Conservation (phyloP, 2,797 vertebrate genomes). For the Phalanger gymnotis region DNA sequence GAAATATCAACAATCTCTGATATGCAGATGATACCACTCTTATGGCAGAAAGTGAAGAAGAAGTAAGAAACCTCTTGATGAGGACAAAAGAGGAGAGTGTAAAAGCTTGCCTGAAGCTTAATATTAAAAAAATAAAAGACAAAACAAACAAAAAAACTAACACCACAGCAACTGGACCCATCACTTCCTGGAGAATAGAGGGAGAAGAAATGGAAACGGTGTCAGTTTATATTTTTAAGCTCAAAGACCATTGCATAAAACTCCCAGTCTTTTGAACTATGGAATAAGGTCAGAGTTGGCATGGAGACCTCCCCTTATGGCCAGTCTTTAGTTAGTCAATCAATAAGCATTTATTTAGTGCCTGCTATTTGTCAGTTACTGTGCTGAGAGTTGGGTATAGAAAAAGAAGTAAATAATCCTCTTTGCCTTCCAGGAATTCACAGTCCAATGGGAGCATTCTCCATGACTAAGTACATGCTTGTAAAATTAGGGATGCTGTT, state of each 20-base stretch:
- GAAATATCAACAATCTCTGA: not conserved
- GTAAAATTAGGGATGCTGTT: not conserved
- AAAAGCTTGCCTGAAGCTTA: not conserved
- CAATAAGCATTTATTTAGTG: not conserved
- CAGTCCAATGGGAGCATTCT: not conserved
- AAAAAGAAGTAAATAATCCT: not conserved
- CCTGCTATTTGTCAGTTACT: not conserved
- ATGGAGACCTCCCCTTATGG: not conserved
- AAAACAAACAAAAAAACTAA: not conserved
- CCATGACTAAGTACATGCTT: not conserved
- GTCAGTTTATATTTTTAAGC: not conserved
- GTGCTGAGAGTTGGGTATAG: not conserved
- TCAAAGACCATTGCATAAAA: not conserved
- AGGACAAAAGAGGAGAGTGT: not conserved
- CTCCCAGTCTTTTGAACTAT: not conserved
- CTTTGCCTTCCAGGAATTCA: not conserved
- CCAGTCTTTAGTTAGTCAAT: not conserved
- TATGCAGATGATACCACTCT: not conserved
- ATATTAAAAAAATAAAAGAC: not conserved
- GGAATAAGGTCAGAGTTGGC: not conserved
- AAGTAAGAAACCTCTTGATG: not conserved
- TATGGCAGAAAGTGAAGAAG: not conserved
- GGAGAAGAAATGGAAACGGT: not conserved
- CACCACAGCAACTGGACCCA: not conserved
- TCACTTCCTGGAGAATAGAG: not conserved